Base-by-base conservation (phyloP, 2,888 invertebrate species). In the Lasius platythorax region DNA sequence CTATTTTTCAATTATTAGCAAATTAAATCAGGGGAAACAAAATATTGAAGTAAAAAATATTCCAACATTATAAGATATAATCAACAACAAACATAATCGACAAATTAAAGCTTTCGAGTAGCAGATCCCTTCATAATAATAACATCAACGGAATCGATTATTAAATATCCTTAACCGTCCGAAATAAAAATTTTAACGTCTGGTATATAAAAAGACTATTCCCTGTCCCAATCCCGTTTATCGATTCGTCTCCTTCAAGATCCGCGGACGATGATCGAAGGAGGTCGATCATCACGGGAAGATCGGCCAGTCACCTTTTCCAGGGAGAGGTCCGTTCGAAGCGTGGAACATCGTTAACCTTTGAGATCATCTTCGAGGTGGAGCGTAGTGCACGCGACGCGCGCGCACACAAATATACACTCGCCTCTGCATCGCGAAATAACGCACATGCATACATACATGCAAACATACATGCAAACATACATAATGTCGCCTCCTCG, bases 311-410 rank as follows among this genome's bases (percentile, higher is more conserved):
- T 90, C 87, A 82, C 86, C 85, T 86, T 86, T 84, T 72, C 67
- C 76, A 68, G 15, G 75, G 82, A 82, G 85, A 64, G 78, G 72
- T 76, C 79, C 61, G 61, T 50, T 74, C 79, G 63, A 82, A 91
- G 90, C 88, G 88, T 85, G 88, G 90, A 91, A 87, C 91, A 89
- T 92, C 91, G 91, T 93, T 93, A 93, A 93, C 93, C 93, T 92
- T 92, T 91, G 91, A 91, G 90, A 91, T 89, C 88, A 91, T 91
- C 89, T 87, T 88, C 86, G 82, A 78, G 87, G 87, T 76, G 84
- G 68, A 82, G 58, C 68, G 61, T 63, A 37, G 74, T 61, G 64
- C 82, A 64, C 56, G 50, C 68, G 82, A 18, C 4, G 56, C 53
- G 68, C 50, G 56, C 74, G 46, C 56, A 37, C 67, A 66, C 61